Base-by-base conservation (phyloP, 2,113 vertebrate species). In the Oryzias celebensis region DNA sequence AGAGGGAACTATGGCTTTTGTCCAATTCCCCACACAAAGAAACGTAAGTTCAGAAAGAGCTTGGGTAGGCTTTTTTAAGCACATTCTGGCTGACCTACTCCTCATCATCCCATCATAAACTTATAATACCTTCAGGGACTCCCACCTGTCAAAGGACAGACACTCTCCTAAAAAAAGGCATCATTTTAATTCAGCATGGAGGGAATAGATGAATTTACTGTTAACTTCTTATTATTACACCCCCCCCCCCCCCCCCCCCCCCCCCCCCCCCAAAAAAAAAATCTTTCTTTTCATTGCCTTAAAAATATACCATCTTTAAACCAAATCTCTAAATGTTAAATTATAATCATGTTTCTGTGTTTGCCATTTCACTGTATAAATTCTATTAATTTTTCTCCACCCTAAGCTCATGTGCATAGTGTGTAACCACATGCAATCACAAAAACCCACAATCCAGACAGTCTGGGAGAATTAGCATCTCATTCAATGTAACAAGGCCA, bases 1-100 rank as follows among this genome's bases (percentile, higher is more conserved):
- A 87, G 86, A 88, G 78, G 85, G 89, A 91, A 88, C 80, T 80
- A 78, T 92, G 87, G 89, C 91, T 92, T 92, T 91, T 90, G 89
- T 91, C 90, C 89, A 89, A 87, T 87, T 82, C 73, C 77, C 71
- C 82, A 75, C 83, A 86, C 85, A 88, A 90, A 90, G 83, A 86
- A 85, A 90, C 77, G 78, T 80, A 84, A 80, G 80, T 82, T 85
- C 63, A 84, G 83, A 87, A 84, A 88, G 76, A 81, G 82, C 80
- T 78, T 54, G 75, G 65, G 62, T 69, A 81, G 68, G 73, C 68
- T 80, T 78, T 89, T 88, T 83, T 60, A 88, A 87, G 84, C 77
- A 85, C 80, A 88, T 86, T 79, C 77, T 83, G 73, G 82, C 80
- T 75, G 60, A 67, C 77, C 72, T 83, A 65, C 80, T 84, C 75